phyloP scores from a whole-genome alignment of 2,113 vertebrate species.

The Oncorhynchus kisutch region DNA sequence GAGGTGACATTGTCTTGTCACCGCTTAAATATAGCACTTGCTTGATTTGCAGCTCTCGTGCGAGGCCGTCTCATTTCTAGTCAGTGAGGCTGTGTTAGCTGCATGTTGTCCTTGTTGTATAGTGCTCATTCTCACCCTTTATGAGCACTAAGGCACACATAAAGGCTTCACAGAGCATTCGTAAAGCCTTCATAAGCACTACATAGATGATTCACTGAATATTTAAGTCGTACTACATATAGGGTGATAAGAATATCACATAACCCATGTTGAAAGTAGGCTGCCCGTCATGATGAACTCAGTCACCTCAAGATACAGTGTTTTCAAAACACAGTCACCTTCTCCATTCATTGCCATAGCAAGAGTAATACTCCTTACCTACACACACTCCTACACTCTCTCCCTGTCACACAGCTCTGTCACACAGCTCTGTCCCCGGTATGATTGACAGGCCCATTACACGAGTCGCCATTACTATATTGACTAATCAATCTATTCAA shows the following conservation, averaged over 20 bases:
- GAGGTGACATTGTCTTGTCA: neutral
- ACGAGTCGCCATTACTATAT: constrained; percentile 68
- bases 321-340: too few species aligned
- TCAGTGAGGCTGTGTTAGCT: too few species aligned
- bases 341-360: too few species aligned
- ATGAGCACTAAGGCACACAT: neutral
- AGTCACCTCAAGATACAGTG: too few species aligned
- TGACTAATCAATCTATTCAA: constrained; percentile 73
- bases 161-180: too few species aligned
- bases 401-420: constrained; percentile 34
- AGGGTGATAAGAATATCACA: neutral
- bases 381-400: constrained; percentile 28
- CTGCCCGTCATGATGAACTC: neutral
- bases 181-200: too few species aligned
- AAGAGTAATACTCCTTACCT: neutral
- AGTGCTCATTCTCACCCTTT: neutral
- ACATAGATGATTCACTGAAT: too few species aligned
- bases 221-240: neutral
- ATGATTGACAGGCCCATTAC: constrained; percentile 71
- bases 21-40: neutral
- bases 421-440: constrained; percentile 32
- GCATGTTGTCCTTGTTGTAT: too few species aligned
- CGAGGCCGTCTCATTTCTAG: too few species aligned
- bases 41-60: neutral
- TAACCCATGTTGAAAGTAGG: too few species aligned